phyloP scores from a whole-genome alignment of 2,888 invertebrate species.

The Kuschelorhynchus macadamiae region DNA sequence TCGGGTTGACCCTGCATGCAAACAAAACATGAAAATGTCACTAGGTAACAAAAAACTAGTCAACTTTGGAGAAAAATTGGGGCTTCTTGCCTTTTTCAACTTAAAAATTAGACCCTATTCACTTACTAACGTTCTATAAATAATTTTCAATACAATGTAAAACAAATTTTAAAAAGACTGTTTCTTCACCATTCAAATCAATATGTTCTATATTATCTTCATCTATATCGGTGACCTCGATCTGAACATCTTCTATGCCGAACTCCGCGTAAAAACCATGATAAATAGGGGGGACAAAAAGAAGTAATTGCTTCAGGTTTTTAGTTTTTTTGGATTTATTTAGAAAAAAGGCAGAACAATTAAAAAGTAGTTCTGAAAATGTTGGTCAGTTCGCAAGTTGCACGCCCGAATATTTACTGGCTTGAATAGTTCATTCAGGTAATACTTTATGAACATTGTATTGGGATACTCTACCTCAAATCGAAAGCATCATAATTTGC shows the following conservation, averaged over 20 bases:
- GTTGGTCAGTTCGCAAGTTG: constrained; percentile 8
- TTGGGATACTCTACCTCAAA: constrained; percentile 11
- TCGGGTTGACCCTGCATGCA: too few relatives aligned
- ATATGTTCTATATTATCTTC: constrained; percentile 9
- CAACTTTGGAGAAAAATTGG: constrained; percentile 7
- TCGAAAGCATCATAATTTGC: constrained; percentile 11
- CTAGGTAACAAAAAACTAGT: constrained; percentile 7
- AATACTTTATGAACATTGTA: constrained; percentile 6
- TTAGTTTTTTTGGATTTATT: not conserved
- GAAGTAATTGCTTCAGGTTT: constrained; percentile 5
- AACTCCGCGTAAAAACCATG: constrained; percentile 8
- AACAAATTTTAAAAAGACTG: not conserved
- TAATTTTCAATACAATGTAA: not conserved
- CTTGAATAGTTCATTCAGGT: constrained; percentile 5
- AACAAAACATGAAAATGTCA: too few relatives aligned
- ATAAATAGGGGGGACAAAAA: constrained; percentile 13
- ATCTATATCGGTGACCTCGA: not conserved
- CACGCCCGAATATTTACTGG: constrained; percentile 7
- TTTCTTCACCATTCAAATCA: not conserved
- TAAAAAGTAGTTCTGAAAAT: constrained; percentile 5
- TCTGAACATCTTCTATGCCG: constrained; percentile 5
- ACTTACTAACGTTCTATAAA: constrained; percentile 1
- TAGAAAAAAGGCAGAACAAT: constrained; percentile 7
- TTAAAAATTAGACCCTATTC: constrained; percentile 13
- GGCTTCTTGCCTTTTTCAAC: constrained; percentile 1